Percentiles rank a stretch among this genome's conserved stretches.
Evolutionary conservation across 2,888 invertebrate genomes (phyloP).

Genomic region (Brachynemurus nebulosus): DNA sequence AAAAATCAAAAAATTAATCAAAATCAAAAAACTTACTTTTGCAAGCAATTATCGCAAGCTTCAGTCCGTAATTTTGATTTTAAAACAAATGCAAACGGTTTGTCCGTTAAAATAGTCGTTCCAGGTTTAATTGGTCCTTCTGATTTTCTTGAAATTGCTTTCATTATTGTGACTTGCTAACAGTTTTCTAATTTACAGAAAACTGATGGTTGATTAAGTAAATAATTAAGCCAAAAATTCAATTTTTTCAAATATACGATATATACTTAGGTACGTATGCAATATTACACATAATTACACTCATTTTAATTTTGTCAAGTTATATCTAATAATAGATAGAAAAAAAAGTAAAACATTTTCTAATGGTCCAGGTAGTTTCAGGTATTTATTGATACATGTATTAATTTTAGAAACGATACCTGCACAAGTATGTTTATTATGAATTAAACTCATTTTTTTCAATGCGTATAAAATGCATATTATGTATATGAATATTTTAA

Average conservation of each 20-base stretch:
- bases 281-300: not conserved
- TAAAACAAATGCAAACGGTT: slow-evolving; percentile 62
- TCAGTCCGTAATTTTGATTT: slow-evolving; percentile 53
- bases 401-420: no score
- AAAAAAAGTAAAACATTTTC: not conserved
- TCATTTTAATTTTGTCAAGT: not conserved
- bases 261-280: not conserved
- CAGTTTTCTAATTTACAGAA: not conserved
- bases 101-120: slow-evolving; percentile 51
- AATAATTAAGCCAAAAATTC: not conserved
- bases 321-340: no score
- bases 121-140: slow-evolving; percentile 41
- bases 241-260: not conserved
- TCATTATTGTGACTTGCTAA: slow-evolving; percentile 21
- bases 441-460: no score
- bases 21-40: slow-evolving; percentile 42
- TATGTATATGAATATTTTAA: no score
- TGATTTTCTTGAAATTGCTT: slow-evolving; percentile 32
- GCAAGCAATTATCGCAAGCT: slow-evolving; percentile 65
- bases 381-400: no score
- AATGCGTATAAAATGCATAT: no score
- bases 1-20: not conserved
- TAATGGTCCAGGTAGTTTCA: no score
- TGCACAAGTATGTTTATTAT: no score
- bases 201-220: not conserved